Evolutionary conservation across 1,140 invertebrate species (phyloP), one percentile per base, ranked within the genome.

Genomic region (Drosophila subpulchrella): DNA sequence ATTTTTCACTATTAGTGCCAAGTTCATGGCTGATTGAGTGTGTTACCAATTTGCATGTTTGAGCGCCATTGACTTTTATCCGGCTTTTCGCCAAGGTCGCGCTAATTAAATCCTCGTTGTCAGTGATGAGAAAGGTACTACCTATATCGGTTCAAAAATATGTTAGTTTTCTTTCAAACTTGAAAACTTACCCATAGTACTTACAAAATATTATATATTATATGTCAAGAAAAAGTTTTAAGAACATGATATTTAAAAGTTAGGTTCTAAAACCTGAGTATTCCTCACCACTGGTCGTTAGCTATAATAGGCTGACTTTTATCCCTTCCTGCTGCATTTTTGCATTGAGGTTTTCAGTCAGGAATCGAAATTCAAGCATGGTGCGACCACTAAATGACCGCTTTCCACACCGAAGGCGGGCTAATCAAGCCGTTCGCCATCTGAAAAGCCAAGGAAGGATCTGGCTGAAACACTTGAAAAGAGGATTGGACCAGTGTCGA

Each of bases 61-160:
- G n/a, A 17, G 36, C 24, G 50, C 34, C 51, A 39, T 39, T 56
- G 11, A 30, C n/a, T 15, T 38, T 54, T 13, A 0, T 11, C 11
- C 6, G n/a, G 8, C 34, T 39, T 61, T 39, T 39, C 20, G 11
- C 17, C 20, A 30, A 17, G 34, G 34, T 38, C n/a, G 8, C 6
- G 15, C 5, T 5, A n/a, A 59, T 63, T 42, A 60, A 63, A 60
- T 39, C 1, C 60, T 63, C 60, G 55, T 63, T 63, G 59, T 13
- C 11, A 60, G 60, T 24, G 55, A 24, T 24, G 50, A 2, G 1
- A 10, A 60, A 15, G 17, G 60, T 32, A 60, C 15, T n/a, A 11
- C 39, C 1, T 15, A 3, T 2, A 44, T 30, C 4, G 30, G 6
- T 8, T 5, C 6, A 2, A 41, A 15, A 5, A 1, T 41, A 7